Conservation (phyloP, 2,113 vertebrate genomes). For the Thunnus thynnus region DNA sequence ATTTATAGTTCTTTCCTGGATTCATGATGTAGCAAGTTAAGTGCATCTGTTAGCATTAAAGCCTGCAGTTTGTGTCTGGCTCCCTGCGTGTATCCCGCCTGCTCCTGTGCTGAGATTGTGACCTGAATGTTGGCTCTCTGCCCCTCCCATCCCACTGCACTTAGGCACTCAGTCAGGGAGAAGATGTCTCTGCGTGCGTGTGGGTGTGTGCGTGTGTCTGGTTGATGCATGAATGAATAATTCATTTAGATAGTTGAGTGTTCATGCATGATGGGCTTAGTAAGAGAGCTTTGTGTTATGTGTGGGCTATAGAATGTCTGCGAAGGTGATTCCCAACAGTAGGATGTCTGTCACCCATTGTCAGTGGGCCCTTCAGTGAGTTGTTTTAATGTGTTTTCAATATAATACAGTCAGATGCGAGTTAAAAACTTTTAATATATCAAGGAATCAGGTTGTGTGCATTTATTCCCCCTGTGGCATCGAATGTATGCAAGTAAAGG, state of each 20-base stretch:
- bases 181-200: slow-evolving; percentile 22
- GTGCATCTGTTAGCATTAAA: background rate
- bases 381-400: background rate
- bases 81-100: background rate
- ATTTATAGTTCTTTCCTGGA: background rate
- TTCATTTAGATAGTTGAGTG: slow-evolving; percentile 48
- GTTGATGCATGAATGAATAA: slow-evolving; percentile 58
- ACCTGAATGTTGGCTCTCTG: slow-evolving; percentile 33
- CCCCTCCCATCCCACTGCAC: background rate
- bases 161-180: slow-evolving; percentile 1
- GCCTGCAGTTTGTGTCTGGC: background rate
- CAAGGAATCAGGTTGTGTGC: background rate
- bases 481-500: background rate
- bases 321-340: background rate
- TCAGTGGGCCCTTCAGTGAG: background rate
- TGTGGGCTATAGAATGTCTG: slow-evolving; percentile 20
- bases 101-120: background rate
- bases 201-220: slow-evolving; percentile 24
- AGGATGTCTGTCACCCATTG: background rate
- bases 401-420: background rate
- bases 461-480: background rate
- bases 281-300: slow-evolving; percentile 16
- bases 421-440: accelerated
- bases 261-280: slow-evolving; percentile 49
- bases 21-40: background rate